These are phyloP conservation scores for Harpagifer antarcticus DNA, from an alignment of 2,797 vertebrate species.

Conservation along the genomic window DNA sequence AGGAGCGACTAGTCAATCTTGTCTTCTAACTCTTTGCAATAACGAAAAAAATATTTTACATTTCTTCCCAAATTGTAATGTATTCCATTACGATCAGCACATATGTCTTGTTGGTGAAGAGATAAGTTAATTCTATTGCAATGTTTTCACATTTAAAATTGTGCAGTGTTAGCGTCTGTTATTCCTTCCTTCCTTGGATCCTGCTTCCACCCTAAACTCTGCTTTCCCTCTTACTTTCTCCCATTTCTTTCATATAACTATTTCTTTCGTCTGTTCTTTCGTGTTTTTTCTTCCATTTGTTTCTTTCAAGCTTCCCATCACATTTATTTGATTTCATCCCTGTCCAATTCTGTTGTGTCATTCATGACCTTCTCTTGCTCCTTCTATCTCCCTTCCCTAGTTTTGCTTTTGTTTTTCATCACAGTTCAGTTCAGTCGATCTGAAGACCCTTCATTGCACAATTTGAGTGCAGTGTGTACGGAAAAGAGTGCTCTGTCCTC, in stretches of 20 bases:
- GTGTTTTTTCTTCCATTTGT: background rate
- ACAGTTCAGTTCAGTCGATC: constrained; percentile 21
- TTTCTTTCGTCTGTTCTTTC: background rate
- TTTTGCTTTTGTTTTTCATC: constrained; percentile 46
- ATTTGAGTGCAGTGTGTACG: constrained; percentile 9
- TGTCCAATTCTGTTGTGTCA: constrained; percentile 4
- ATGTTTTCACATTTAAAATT: too few relatives aligned
- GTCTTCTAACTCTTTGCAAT: too few relatives aligned
- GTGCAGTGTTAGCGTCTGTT: too few relatives aligned
- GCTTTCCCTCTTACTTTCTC: background rate
- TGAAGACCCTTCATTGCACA: constrained; percentile 33
- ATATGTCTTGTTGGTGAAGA: too few relatives aligned
- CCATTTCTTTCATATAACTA: background rate
- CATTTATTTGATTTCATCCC: constrained; percentile 5
- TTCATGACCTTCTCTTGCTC: background rate
- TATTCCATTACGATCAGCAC: too few relatives aligned
- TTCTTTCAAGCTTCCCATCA: constrained; percentile 6
- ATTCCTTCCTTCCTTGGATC: background rate
- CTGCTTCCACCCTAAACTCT: background rate
- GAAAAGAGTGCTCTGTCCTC: background rate
- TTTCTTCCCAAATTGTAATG: too few relatives aligned
- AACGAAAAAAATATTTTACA: too few relatives aligned
- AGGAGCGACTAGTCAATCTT: too few relatives aligned
- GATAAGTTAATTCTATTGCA: too few relatives aligned
- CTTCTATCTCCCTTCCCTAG: constrained; percentile 5